Base-by-base conservation (phyloP, 2,888 invertebrate species). In the Helobdella robusta region DNA sequence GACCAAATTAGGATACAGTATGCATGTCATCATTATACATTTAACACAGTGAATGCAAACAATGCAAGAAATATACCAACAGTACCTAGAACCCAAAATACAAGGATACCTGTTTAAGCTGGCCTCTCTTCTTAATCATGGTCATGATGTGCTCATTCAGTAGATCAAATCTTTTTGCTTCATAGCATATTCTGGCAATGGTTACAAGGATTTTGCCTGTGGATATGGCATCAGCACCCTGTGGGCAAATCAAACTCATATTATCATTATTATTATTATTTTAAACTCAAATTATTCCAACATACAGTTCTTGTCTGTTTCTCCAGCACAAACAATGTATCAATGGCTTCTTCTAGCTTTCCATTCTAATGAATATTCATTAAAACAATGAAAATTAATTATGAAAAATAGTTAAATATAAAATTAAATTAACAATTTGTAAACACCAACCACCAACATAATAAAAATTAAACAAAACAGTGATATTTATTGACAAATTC, bases 141-240 rank as follows among this genome's bases (percentile, higher is more conserved):
- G 91, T 80, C 11, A 89, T 84, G 73, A 97, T 89, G 76, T 93
- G 89, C 77, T 97, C 95, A 83, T 93, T 95, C 8, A 99, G 83
- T 6, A 89, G 86, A 69, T 87, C 85, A 91, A 91, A 98, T 76
- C 94, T 89, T 73, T 88, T 88, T 0, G 89, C 89, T 73, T 93
- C 91, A 78, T 85, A 88, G 70, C 82, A 82, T 68, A 97, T 86
- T 80, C 91, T 89, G 4, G 92, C 92, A 75, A 98, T 89, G 30
- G 91, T 87, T 2, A 94, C 89, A 36, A 98, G 83, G 56, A 99
- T 89, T 67, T 91, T 85, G 6, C 91, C 89, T 59, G 95, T 95
- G 0, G 95, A 95, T 65, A 87, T 84, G 86, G 94, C 93, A 79
- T 99, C 98, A 62, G 91, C 89, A 62, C 90, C 89, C 89, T 89